A percentile compares a stretch with the other conserved stretches of the same genome.
These are phyloP conservation scores for Parauchenoglanis ngamensis DNA, from an alignment of 2,797 vertebrate genomes.

Conservation along the genomic window DNA sequence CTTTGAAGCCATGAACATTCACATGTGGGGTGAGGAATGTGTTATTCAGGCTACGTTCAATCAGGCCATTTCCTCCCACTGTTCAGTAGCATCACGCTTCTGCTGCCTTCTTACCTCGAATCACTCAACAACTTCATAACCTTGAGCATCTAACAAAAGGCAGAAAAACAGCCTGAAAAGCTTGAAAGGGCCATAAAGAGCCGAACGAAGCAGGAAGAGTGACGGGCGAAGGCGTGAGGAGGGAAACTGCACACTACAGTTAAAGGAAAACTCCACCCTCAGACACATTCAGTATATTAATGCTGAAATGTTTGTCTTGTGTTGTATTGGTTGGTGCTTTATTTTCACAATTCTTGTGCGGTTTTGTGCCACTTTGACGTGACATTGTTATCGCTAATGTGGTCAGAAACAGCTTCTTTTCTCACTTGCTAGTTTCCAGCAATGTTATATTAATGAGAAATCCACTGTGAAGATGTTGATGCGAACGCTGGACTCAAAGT, in stretches of 20 bases:
- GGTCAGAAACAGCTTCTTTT: neutral
- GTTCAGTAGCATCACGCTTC: slow-evolving; percentile 19
- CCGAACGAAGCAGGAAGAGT: slow-evolving; percentile 20
- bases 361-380: too few species aligned
- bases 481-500: neutral
- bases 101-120: slow-evolving; percentile 27
- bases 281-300: neutral
- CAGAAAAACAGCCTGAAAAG: neutral
- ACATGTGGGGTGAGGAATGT: neutral
- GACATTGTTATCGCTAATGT: too few species aligned
- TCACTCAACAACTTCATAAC: slow-evolving; percentile 3
- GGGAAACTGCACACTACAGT: neutral
- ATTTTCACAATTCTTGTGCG: too few species aligned
- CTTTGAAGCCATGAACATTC: neutral
- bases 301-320: too few species aligned
- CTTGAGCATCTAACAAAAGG: slow-evolving; percentile 24
- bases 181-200: slow-evolving; percentile 18
- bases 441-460: neutral
- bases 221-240: neutral
- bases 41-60: slow-evolving; percentile 17
- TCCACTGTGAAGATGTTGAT: neutral
- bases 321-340: too few species aligned
- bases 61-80: neutral
- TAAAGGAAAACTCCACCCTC: neutral
- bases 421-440: neutral